phyloP scores from a whole-genome alignment of 2,113 vertebrate species.

The Tachysurus fulvidraco region DNA sequence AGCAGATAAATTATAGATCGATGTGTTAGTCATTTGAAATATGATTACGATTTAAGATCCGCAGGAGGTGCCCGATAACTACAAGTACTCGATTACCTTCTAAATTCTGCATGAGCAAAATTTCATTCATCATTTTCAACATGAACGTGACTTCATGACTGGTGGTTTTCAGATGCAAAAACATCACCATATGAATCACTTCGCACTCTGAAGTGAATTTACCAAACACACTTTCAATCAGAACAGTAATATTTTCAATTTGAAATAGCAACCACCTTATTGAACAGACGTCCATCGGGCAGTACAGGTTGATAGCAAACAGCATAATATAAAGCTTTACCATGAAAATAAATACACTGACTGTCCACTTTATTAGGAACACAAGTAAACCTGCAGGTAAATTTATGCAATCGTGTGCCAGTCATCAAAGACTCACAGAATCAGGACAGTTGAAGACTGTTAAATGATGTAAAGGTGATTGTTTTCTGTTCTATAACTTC shows the following conservation, averaged over 20 bases:
- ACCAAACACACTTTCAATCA: constrained; percentile 35
- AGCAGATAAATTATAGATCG: neutral
- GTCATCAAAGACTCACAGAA: too few relatives aligned
- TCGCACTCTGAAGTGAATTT: constrained; percentile 3
- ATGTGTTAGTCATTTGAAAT: neutral
- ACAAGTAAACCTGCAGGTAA: neutral
- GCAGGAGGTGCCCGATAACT: constrained; percentile 2
- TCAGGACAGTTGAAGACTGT: too few relatives aligned
- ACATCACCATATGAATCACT: constrained; percentile 38
- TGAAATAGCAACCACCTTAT: neutral
- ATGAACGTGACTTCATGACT: constrained; percentile 15
- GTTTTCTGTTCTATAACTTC: too few relatives aligned
- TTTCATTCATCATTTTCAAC: constrained; percentile 34
- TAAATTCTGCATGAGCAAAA: constrained; percentile 14
- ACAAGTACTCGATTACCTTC: constrained; percentile 20
- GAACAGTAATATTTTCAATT: constrained; percentile 16
- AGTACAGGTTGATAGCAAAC: neutral
- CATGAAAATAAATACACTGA: neutral
- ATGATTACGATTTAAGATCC: neutral
- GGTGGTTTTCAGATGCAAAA: constrained; percentile 13
- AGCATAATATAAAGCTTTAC: constrained; percentile 4
- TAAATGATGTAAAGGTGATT: neutral
- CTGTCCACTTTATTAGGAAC: too few relatives aligned
- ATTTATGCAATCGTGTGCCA: too few relatives aligned
- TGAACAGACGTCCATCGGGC: neutral